A percentile compares a stretch with the other conserved stretches of the same genome.
phyloP scores from a whole-genome alignment of 1,140 invertebrate species.

The Lepidurus apus region DNA sequence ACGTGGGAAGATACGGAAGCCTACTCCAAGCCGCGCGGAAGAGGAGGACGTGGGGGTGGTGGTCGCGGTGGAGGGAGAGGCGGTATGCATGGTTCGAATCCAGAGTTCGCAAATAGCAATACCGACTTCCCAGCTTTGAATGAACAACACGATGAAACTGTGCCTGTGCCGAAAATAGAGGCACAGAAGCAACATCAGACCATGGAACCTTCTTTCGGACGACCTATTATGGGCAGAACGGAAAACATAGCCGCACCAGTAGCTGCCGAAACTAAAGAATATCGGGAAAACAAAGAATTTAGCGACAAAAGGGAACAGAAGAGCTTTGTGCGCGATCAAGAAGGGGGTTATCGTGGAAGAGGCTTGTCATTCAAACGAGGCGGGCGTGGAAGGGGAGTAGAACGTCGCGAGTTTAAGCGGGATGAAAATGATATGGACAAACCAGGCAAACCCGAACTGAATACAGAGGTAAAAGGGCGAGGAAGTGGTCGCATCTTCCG shows the following conservation, averaged over 20 bases:
- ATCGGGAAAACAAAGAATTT: not conserved
- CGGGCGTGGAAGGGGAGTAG: conserved; percentile 24
- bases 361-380: conserved; percentile 1
- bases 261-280: not conserved
- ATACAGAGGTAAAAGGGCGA: conserved; percentile 25
- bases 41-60: conserved; percentile 30
- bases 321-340: not conserved
- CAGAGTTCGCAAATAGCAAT: conserved; percentile 14
- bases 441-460: not conserved
- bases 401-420: conserved; percentile 15
- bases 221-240: not conserved
- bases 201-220: not conserved
- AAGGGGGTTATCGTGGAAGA: not conserved
- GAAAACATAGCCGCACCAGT: not conserved
- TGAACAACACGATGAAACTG: not conserved
- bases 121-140: not conserved
- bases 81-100: conserved; percentile 31
- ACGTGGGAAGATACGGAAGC: conserved; percentile 90
- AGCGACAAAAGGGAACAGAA: not conserved
- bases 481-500: conserved; percentile 23
- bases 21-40: conserved; percentile 53
- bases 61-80: conserved; percentile 34
- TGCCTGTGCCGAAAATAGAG: not conserved
- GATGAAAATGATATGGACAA: not conserved
- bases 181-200: not conserved